Conservation (phyloP, 2,113 vertebrate genomes). For the Athene noctua region DNA sequence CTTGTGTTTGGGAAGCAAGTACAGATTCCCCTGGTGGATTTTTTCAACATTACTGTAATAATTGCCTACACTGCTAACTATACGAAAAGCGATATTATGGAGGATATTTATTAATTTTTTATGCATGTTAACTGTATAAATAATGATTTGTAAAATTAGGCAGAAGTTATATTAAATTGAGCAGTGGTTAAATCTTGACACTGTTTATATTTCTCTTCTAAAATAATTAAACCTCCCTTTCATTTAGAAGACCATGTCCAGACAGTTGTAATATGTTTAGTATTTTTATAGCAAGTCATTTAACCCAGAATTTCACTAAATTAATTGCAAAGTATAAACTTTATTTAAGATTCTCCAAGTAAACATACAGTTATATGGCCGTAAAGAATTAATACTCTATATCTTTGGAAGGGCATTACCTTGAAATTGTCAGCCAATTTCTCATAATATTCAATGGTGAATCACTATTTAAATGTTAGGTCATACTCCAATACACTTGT, state of each 20-base stretch:
- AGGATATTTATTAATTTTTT: conserved; percentile 53
- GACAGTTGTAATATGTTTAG: background rate
- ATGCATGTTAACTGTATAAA: conserved; percentile 51
- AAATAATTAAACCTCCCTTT: conserved; percentile 49
- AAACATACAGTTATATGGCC: background rate
- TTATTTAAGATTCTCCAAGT: conserved; percentile 29
- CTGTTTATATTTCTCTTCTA: conserved; percentile 43
- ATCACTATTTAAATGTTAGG: conserved; percentile 29
- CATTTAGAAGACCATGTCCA: background rate
- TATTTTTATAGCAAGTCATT: conserved; percentile 33
- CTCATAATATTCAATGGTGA: background rate
- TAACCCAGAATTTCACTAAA: conserved; percentile 27
- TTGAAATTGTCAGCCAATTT: background rate
- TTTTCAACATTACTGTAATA: conserved; percentile 5
- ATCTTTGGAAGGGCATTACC: background rate
- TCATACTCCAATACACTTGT: conserved; percentile 20
- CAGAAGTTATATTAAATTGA: conserved; percentile 53
- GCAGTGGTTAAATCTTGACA: conserved; percentile 44
- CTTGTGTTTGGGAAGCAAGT: conserved; percentile 12
- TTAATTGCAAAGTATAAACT: conserved; percentile 28
- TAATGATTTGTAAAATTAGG: conserved; percentile 59
- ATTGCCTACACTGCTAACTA: background rate
- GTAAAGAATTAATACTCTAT: background rate
- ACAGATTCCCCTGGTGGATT: conserved; percentile 20
- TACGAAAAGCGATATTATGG: conserved; percentile 2